Evolutionary conservation across 2,888 invertebrate species (phyloP), one percentile per base, ranked within the genome.

Genomic region (Caenorhabditis angaria): DNA sequence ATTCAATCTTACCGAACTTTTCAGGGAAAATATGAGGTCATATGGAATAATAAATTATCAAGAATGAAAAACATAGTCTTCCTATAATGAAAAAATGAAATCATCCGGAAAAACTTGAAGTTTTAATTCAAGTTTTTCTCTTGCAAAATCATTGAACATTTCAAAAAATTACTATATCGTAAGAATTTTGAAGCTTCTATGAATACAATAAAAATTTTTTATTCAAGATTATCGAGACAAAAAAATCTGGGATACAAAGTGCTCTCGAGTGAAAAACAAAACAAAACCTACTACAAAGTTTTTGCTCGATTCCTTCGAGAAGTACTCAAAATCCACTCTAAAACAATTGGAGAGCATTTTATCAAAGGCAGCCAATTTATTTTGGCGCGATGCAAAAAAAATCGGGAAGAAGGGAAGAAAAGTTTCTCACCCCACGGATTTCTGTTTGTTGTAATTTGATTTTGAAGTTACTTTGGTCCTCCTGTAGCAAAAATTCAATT

Each of bases 291-390:
- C 41, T 41, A 41, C 41, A 41, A 41, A 32, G 18, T 41, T 12
- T 12, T 18, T 18, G n/a, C 10, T 41, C 18, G 18, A 41, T 12
- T 41, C 10, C 41, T 18, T 41, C 41, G 41, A 41, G n/a, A n/a
- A n/a, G n/a, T 18, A 41, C 41, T 41, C 41, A 41, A 41, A 41
- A 41, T 41, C 41, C 41, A 41, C 41, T 41, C 41, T 41, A 41
- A 41, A 41, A 41, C 41, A 41, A 41, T 41, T 41, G n/a, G 41
- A 41, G 41, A 41, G 41, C 41, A 41, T 41, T 41, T 41, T 41
- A 41, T 41, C 41, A 41, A 6, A 41, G n/a, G 14, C 41, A 41
- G 18, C 41, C 41, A 41, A 41, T 41, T 41, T 41, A 41, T 12
- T 41, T 12, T 41, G 41, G 18, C 10, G 41, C 41, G 3, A 18